These are phyloP conservation scores for Pitta sordida DNA, from an alignment of 2,113 vertebrate genomes.

Conservation along the genomic window DNA sequence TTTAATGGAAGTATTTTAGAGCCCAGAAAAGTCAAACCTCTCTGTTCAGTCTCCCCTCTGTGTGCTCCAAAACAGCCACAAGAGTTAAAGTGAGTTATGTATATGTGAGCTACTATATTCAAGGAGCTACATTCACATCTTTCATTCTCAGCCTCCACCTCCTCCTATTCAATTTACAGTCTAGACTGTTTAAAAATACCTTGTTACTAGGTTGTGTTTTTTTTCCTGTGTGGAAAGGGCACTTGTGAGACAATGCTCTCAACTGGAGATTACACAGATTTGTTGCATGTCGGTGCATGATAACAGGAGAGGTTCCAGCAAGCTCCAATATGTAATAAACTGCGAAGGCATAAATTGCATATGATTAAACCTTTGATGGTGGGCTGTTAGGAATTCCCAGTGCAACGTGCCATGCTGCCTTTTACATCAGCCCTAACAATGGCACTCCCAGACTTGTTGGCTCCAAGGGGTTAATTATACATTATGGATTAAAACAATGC, in stretches of 20 bases:
- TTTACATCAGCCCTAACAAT: constrained; percentile 26
- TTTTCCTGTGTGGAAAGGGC: constrained; percentile 15
- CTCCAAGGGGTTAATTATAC: constrained; percentile 66
- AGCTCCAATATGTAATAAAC: constrained; percentile 39
- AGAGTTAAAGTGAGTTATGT: background rate
- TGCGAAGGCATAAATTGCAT: constrained; percentile 35
- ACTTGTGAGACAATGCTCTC: constrained; percentile 39
- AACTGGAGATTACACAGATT: constrained; percentile 20
- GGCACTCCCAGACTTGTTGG: constrained; percentile 29
- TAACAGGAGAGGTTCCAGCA: constrained; percentile 38
- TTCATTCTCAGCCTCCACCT: background rate
- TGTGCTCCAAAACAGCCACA: background rate
- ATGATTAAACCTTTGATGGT: constrained; percentile 58
- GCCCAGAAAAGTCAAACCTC: background rate
- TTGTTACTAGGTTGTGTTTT: background rate
- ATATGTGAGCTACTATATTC: background rate
- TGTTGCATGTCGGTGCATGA: constrained; percentile 40
- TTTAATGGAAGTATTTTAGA: background rate
- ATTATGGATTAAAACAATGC: constrained; percentile 29
- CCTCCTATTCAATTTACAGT: constrained; percentile 45
- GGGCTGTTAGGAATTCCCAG: constrained; percentile 55
- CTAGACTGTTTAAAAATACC: constrained; percentile 45
- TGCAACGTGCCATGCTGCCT: background rate
- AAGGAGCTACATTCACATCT: constrained; percentile 2
- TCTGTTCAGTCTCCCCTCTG: background rate